These are phyloP conservation scores for Euschistus heros DNA, from an alignment of 1,140 invertebrate genomes.

Conservation along the genomic window DNA sequence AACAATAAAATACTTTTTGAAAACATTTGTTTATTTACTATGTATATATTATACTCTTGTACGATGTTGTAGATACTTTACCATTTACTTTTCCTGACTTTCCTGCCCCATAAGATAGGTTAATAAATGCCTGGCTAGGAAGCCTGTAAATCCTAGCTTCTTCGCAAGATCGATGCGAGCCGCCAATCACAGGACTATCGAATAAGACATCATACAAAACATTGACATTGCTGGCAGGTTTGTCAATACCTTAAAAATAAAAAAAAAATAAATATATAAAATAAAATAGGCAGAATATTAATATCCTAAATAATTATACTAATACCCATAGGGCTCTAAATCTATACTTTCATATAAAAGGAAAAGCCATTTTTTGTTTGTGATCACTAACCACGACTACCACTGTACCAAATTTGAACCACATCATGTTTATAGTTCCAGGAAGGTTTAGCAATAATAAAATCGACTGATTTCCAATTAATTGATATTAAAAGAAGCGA, in stretches of 20 bases:
- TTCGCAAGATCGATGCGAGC: not conserved
- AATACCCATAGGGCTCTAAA: too few relatives aligned
- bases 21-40: not conserved
- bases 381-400: too few relatives aligned
- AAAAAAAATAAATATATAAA: too few relatives aligned
- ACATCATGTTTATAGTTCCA: too few relatives aligned
- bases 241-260: not conserved
- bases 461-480: too few relatives aligned
- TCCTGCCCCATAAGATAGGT: constrained; percentile 3
- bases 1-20: not conserved
- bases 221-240: not conserved
- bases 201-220: constrained; percentile 13
- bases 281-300: too few relatives aligned
- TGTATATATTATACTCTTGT: not conserved
- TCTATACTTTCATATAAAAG: too few relatives aligned
- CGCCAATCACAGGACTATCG: constrained; percentile 4
- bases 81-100: not conserved
- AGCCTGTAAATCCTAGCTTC: constrained; percentile 8
- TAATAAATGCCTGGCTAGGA: constrained; percentile 10
- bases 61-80: not conserved
- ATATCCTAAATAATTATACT: too few relatives aligned
- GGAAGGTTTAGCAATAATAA: too few relatives aligned
- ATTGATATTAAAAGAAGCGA: too few relatives aligned
- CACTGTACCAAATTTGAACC: too few relatives aligned
- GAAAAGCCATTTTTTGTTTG: too few relatives aligned